phyloP scores from a whole-genome alignment of 2,888 invertebrate genomes.

The Dinocampus coccinellae region DNA sequence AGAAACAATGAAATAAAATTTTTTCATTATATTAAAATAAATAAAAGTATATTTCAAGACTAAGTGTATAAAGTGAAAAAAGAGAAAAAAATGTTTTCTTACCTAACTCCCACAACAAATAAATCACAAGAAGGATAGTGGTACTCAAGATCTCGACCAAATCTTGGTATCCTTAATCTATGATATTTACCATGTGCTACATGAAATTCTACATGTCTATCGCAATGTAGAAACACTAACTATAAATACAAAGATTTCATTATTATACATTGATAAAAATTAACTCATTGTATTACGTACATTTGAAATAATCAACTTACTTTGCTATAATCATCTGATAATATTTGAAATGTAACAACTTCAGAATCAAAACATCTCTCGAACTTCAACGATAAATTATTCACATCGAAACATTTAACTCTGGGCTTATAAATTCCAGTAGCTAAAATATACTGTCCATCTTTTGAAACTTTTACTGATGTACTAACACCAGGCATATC shows the following conservation, averaged over 20 bases:
- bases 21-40: not conserved
- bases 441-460: conserved; percentile 92
- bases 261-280: not conserved
- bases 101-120: conserved; percentile 91
- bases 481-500: conserved; percentile 97
- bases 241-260: conserved; percentile 66
- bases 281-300: conserved; percentile 11
- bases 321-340: conserved; percentile 97
- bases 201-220: conserved; percentile 96
- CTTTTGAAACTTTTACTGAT: conserved; percentile 85
- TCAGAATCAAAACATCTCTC: conserved; percentile 98
- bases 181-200: conserved; percentile 93
- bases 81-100: conserved; percentile 50
- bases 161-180: conserved; percentile 91
- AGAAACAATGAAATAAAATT: not conserved
- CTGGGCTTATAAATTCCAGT: conserved; percentile 97
- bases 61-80: not conserved
- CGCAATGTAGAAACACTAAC: conserved; percentile 90
- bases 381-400: conserved; percentile 96
- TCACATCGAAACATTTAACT: conserved; percentile 95
- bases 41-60: not conserved
- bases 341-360: conserved; percentile 90
- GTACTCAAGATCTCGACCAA: conserved; percentile 94
- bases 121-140: conserved; percentile 92
- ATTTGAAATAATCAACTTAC: conserved; percentile 68